Evolutionary conservation across 1,140 invertebrate species (phyloP).

Genomic region (Drosophila saltans): DNA sequence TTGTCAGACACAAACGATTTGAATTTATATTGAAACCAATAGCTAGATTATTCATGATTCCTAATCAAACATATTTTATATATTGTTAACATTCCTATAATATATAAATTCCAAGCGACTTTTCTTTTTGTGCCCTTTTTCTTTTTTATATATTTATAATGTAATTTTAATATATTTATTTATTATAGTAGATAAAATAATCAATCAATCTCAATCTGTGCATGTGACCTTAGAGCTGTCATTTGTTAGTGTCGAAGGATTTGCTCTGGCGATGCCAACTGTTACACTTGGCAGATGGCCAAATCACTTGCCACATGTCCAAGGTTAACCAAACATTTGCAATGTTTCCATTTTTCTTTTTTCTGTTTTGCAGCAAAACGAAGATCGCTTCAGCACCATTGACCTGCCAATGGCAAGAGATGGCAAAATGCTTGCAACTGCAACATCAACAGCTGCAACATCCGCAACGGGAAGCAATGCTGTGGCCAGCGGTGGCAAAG

Average conservation of each 20-base stretch:
- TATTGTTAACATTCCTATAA: too few relatives aligned
- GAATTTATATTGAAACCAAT: too few relatives aligned
- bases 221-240: neutral
- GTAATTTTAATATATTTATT: neutral
- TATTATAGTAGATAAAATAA: conserved; percentile 1
- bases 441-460: conserved; percentile 12
- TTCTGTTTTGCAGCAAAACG: conserved; percentile 54
- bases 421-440: conserved; percentile 48
- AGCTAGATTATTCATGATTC: too few relatives aligned
- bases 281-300: conserved; percentile 52
- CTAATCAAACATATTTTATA: too few relatives aligned
- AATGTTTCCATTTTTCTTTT: conserved; percentile 18
- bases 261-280: conserved; percentile 24
- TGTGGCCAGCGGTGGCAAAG: neutral
- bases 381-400: conserved; percentile 67
- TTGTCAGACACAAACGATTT: too few relatives aligned
- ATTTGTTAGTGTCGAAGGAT: too few relatives aligned
- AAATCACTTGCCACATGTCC: conserved; percentile 16
- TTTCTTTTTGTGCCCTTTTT: neutral
- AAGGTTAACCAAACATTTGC: conserved; percentile 26
- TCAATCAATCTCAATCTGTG: conserved; percentile 7
- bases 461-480: conserved; percentile 21
- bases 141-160: neutral
- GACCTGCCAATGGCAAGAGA: conserved; percentile 43
- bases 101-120: neutral